Conservation (phyloP, 92 coral and sea anemone species). For the Muricea muricata region DNA sequence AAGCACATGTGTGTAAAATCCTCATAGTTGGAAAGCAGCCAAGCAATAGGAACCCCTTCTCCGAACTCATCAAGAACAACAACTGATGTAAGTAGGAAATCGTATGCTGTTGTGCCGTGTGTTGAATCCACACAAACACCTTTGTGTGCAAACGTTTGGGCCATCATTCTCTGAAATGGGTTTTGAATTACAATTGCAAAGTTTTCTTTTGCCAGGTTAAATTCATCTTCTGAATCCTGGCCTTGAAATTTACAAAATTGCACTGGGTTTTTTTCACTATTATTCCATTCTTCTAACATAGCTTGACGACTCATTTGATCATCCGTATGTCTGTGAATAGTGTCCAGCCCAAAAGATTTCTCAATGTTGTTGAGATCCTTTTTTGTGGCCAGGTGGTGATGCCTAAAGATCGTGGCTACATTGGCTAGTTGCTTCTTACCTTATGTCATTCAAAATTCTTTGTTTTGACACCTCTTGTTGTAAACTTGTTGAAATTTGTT, state of each 20-base stretch:
- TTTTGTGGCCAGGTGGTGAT: not conserved
- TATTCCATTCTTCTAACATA: not conserved
- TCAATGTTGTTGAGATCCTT: not conserved
- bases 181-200: not conserved
- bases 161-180: not conserved
- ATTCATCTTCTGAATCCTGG: not conserved
- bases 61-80: constrained; percentile 6
- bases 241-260: not conserved
- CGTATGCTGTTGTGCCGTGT: constrained; percentile 1
- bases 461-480: not conserved
- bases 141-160: not conserved
- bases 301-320: not conserved
- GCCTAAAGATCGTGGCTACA: too few relatives aligned
- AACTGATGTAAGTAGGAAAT: not conserved
- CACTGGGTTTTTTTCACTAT: not conserved
- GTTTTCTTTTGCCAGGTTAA: not conserved
- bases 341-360: not conserved
- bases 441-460: constrained; percentile 24
- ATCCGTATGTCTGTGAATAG: not conserved
- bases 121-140: not conserved
- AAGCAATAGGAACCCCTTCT: not conserved
- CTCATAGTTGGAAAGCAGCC: not conserved
- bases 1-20: not conserved
- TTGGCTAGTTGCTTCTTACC: too few relatives aligned
- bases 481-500: not conserved